phyloP scores from a whole-genome alignment of 2,888 invertebrate species.

The Epinotia nisella region DNA sequence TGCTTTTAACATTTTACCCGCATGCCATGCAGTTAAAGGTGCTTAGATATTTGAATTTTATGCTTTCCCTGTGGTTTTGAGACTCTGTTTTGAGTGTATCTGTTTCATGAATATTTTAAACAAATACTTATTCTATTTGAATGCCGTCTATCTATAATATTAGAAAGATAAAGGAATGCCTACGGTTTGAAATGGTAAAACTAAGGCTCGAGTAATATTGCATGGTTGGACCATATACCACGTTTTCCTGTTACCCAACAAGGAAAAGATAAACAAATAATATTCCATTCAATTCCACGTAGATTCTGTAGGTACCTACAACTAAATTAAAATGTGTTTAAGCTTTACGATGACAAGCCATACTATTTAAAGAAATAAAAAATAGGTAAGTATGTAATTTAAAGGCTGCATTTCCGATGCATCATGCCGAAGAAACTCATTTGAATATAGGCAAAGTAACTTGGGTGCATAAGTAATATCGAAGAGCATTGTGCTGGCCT shows the following conservation, averaged over 20 bases:
- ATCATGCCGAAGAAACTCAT: conserved; percentile 51
- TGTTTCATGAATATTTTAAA: not conserved
- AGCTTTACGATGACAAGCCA: conserved; percentile 21
- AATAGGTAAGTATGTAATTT: conserved; percentile 8
- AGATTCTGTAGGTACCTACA: not conserved
- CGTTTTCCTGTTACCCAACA: conserved; percentile 20
- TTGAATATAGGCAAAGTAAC: conserved; percentile 60
- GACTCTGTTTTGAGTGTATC: not conserved
- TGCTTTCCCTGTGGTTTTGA: conserved; percentile 30
- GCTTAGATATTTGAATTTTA: conserved; percentile 49
- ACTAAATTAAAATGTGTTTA: not conserved
- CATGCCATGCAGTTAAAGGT: conserved; percentile 54
- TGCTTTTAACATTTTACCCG: conserved; percentile 53
- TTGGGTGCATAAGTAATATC: conserved; percentile 66
- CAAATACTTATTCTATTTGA: not conserved
- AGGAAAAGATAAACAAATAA: conserved; percentile 23
- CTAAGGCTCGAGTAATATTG: not conserved
- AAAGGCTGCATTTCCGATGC: conserved; percentile 37
- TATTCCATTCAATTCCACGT: conserved; percentile 4
- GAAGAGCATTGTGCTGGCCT: conserved; percentile 49
- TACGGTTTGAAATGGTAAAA: not conserved
- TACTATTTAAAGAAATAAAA: conserved; percentile 19
- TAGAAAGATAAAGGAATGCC: not conserved
- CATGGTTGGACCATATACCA: not conserved
- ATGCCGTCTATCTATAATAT: too few relatives aligned